phyloP scores from a whole-genome alignment of 2,797 vertebrate species.

The Epinephelus awoara region DNA sequence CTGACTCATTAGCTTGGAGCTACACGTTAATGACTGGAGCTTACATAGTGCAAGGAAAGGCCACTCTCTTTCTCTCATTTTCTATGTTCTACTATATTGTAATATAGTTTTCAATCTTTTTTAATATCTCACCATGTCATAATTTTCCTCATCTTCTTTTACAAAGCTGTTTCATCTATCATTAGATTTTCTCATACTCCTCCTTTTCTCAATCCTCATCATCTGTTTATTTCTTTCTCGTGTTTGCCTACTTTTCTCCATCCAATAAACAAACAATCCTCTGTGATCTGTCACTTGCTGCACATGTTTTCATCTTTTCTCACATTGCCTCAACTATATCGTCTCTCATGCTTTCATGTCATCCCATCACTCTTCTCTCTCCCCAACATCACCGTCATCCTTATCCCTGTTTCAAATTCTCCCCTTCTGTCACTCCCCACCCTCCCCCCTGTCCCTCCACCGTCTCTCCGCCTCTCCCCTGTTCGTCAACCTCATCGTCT shows the following conservation, averaged over 20 bases:
- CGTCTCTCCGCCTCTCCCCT: not conserved
- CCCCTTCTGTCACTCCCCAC: not conserved
- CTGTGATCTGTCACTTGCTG: conserved; percentile 8
- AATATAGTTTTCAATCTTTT: no score
- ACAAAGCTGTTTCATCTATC: not conserved
- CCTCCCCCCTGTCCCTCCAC: not conserved
- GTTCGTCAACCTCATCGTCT: conserved; percentile 15
- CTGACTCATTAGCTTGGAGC: no score
- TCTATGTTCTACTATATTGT: no score
- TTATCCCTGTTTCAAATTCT: not conserved
- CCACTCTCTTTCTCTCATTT: no score
- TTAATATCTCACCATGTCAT: no score
- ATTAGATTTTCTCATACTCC: not conserved
- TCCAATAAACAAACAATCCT: not conserved
- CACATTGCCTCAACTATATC: conserved; percentile 9
- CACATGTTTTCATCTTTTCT: conserved; percentile 25
- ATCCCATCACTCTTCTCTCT: conserved; percentile 25
- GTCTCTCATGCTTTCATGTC: conserved; percentile 15
- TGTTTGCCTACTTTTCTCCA: not conserved
- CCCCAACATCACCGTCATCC: not conserved
- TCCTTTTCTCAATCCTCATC: not conserved
- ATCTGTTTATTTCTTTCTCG: not conserved
- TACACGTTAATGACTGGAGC: no score
- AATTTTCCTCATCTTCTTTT: not conserved
- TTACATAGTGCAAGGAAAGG: no score